Percentiles rank a stretch among this genome's conserved stretches.
Evolutionary conservation across 1,140 invertebrate genomes (phyloP).

Genomic region (Phortica variegata): DNA sequence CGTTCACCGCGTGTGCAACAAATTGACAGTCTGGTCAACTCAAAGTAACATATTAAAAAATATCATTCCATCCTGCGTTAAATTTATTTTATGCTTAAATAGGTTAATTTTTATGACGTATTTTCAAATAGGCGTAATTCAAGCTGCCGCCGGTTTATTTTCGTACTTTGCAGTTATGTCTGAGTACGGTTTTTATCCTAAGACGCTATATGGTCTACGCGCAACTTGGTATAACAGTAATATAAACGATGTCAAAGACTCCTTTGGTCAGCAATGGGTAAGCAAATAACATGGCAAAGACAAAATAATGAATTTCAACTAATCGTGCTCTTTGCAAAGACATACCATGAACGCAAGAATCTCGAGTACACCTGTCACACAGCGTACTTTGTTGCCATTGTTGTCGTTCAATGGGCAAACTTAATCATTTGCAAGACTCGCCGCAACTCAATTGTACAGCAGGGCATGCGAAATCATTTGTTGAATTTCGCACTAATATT

Average conservation of each 20-base stretch:
- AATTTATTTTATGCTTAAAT: not conserved
- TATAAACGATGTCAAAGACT: slow-evolving; percentile 73
- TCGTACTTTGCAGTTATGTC: slow-evolving; percentile 75
- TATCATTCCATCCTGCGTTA: not conserved
- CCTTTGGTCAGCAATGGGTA: slow-evolving; percentile 75
- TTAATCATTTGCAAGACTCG: slow-evolving; percentile 83
- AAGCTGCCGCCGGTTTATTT: slow-evolving; percentile 77
- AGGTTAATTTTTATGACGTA: slow-evolving; percentile 85
- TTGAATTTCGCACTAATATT: slow-evolving; percentile 75
- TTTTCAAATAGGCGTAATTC: slow-evolving; percentile 82
- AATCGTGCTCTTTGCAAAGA: slow-evolving; percentile 31
- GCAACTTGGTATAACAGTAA: slow-evolving; percentile 69
- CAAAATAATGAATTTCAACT: too few relatives aligned
- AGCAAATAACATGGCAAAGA: slow-evolving; percentile 62
- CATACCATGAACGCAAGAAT: slow-evolving; percentile 71
- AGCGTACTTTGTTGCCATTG: slow-evolving; percentile 60
- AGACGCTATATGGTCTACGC: slow-evolving; percentile 65
- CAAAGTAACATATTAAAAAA: slow-evolving; percentile 65
- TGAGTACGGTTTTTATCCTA: slow-evolving; percentile 70
- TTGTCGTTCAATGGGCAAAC: slow-evolving; percentile 77
- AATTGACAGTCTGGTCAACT: slow-evolving; percentile 93
- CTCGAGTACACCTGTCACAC: slow-evolving; percentile 72
- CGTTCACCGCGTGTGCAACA: slow-evolving; percentile 91
- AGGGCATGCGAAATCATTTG: slow-evolving; percentile 73
- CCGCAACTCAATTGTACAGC: slow-evolving; percentile 75